Conservation (phyloP, 1,140 invertebrate species). For the Heliothis virescens region DNA sequence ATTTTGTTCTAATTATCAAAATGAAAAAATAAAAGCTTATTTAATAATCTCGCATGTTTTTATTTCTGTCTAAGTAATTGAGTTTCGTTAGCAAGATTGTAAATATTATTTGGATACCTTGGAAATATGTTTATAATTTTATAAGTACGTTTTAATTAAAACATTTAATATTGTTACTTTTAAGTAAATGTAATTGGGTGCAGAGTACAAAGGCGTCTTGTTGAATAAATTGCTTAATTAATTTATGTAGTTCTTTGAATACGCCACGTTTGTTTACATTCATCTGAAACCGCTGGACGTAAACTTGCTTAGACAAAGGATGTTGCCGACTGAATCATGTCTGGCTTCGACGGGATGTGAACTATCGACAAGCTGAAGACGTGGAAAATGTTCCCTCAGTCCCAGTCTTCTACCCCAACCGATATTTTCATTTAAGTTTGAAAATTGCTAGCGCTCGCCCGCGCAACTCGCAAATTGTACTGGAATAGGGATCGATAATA, state of each 20-base stretch:
- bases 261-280: neutral
- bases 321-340: conserved; percentile 38
- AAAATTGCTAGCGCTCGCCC: conserved; percentile 75
- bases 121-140: neutral
- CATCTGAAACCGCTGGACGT: conserved; percentile 20
- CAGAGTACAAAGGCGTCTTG: neutral
- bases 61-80: conserved; percentile 36
- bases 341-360: conserved; percentile 42
- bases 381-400: conserved; percentile 44
- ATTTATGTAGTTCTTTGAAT: neutral
- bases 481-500: conserved; percentile 83
- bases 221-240: neutral
- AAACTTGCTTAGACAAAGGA: conserved; percentile 45
- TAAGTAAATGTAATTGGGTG: too few relatives aligned
- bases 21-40: conserved; percentile 23
- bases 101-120: conserved; percentile 26
- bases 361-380: conserved; percentile 38
- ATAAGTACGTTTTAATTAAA: neutral
- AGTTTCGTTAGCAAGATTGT: conserved; percentile 12
- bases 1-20: conserved; percentile 36
- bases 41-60: conserved; percentile 14
- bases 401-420: conserved; percentile 58
- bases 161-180: neutral
- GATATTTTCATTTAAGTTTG: conserved; percentile 85
- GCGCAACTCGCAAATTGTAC: conserved; percentile 80